Conservation (phyloP, 2,888 invertebrate species). For the Bembecia ichneumoniformis region DNA sequence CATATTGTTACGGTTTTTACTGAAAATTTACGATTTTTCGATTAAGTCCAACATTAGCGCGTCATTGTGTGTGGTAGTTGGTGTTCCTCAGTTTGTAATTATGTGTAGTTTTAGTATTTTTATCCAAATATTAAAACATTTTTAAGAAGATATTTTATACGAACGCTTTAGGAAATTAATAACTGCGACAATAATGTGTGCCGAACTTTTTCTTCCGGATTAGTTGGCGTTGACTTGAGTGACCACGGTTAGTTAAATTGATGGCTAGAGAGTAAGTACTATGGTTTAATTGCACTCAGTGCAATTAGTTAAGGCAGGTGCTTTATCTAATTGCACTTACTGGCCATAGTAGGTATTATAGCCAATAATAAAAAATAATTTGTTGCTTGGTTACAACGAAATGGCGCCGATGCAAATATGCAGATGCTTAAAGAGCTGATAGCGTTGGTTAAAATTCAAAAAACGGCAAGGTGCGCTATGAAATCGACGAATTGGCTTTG, state of each 20-base stretch:
- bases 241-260: slow-evolving; percentile 66
- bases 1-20: too few species aligned
- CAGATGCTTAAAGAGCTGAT: slow-evolving; percentile 37
- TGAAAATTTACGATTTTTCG: not conserved
- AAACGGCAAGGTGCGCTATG: not conserved
- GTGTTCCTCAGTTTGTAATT: slow-evolving; percentile 48
- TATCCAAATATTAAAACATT: slow-evolving; percentile 39
- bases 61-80: slow-evolving; percentile 51
- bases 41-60: slow-evolving; percentile 40
- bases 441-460: not conserved
- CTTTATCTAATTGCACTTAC: too few species aligned
- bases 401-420: slow-evolving; percentile 60
- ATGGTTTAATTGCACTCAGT: too few species aligned
- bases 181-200: slow-evolving; percentile 70
- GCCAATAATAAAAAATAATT: not conserved
- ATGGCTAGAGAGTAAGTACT: too few species aligned
- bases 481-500: slow-evolving; percentile 2
- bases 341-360: too few species aligned
- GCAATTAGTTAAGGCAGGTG: too few species aligned
- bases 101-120: slow-evolving; percentile 46
- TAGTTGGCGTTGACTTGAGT: slow-evolving; percentile 52
- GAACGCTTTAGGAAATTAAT: slow-evolving; percentile 42
- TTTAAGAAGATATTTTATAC: slow-evolving; percentile 57
- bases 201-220: slow-evolving; percentile 63
- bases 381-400: slow-evolving; percentile 31